Conservation (phyloP, 2,113 vertebrate genomes). For the Coturnix japonica region DNA sequence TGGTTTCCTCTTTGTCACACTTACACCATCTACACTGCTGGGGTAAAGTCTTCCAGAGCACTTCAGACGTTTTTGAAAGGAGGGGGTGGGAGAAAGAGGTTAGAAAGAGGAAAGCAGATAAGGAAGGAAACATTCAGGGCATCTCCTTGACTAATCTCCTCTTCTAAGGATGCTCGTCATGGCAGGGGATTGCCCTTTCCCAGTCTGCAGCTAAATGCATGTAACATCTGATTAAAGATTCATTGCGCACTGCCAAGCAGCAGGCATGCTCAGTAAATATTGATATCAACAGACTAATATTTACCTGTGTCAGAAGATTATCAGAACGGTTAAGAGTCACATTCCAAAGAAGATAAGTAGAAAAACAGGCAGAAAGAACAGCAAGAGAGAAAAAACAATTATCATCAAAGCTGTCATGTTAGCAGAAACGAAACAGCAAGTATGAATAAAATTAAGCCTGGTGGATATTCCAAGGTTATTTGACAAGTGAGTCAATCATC, state of each 20-base stretch:
- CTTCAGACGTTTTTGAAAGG: neutral
- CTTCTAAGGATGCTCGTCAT: neutral
- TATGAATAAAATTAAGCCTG: neutral
- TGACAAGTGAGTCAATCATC: neutral
- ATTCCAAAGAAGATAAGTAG: conserved; percentile 39
- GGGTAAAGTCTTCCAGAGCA: neutral
- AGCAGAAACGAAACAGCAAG: neutral
- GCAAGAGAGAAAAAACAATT: neutral
- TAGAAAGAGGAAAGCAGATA: neutral
- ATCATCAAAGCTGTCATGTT: neutral
- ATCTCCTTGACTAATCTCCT: neutral
- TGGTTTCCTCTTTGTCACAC: neutral
- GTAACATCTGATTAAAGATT: neutral
- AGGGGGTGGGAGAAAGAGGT: neutral
- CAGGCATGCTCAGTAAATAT: neutral
- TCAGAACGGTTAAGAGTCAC: conserved; percentile 28
- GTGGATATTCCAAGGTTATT: neutral
- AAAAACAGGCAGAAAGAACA: neutral
- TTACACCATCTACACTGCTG: neutral
- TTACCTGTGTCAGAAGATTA: conserved; percentile 56
- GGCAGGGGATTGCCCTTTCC: neutral
- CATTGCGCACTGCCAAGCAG: neutral
- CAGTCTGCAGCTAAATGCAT: neutral
- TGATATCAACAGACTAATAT: neutral
- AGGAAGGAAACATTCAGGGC: neutral